A percentile compares a stretch with the other conserved stretches of the same genome.
Evolutionary conservation across 2,113 vertebrate species (phyloP).

Genomic region (Setophaga coronata): DNA sequence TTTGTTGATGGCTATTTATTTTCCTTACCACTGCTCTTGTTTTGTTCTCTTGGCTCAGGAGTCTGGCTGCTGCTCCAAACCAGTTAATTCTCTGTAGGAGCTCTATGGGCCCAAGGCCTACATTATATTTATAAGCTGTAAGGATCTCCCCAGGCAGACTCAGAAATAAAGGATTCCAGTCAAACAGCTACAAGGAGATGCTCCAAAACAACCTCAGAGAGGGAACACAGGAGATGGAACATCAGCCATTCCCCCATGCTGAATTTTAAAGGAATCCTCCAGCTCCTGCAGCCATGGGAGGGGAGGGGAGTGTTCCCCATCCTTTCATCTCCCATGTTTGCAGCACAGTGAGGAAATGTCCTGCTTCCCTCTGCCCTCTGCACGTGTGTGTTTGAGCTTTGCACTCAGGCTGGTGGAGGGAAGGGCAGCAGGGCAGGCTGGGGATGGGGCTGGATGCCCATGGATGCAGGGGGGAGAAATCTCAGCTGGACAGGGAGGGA

Average conservation of each 20-base stretch:
- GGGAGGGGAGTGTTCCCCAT: neutral
- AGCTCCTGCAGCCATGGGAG: neutral
- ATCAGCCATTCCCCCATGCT: neutral
- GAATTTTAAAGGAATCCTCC: neutral
- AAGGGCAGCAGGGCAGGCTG: neutral
- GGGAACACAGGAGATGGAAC: neutral
- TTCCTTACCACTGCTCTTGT: slow-evolving; percentile 16
- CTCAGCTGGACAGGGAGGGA: neutral
- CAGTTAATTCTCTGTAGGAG: slow-evolving; percentile 2
- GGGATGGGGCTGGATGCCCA: neutral
- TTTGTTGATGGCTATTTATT: slow-evolving; percentile 41
- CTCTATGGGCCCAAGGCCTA: neutral
- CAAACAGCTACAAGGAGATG: slow-evolving; percentile 34
- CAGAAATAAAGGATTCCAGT: neutral
- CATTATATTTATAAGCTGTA: slow-evolving; percentile 30
- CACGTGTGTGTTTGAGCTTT: neutral
- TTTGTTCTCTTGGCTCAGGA: slow-evolving; percentile 28
- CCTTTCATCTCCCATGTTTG: neutral
- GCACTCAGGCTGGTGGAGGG: neutral
- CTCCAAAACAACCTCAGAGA: slow-evolving; percentile 1
- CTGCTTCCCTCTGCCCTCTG: neutral
- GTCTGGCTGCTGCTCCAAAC: slow-evolving; percentile 34
- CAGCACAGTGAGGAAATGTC: neutral
- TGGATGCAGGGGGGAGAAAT: rapidly evolving
- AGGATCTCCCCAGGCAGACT: slow-evolving; percentile 36